Evolutionary conservation across 2,888 invertebrate genomes (phyloP), one percentile per base, ranked within the genome.

Genomic region (Mayetiola destructor): DNA sequence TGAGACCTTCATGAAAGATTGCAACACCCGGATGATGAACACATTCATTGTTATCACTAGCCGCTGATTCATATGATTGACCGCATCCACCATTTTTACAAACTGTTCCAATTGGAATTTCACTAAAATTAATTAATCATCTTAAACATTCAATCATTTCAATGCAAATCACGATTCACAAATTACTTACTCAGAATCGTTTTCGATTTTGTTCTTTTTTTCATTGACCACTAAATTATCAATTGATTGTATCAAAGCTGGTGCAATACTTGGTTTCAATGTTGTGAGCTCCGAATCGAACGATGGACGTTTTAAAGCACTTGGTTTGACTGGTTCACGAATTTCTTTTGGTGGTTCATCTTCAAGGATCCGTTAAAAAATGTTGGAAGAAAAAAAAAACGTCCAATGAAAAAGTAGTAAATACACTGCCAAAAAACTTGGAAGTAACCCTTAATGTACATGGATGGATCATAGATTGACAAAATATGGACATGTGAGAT

Each of bases 1-100:
- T 97, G 68, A 95, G 75, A 0, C 95, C 96, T 75, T 97, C 96
- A 65, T 97, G 96, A 70, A 97, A 97, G 55, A 97, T 80, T 0
- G 96, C 92, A 37, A 77, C 78, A 1, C 96, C 96, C 1, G 91
- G 84, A 74, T 97, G 96, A 72, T 87, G 76, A 53, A 76, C 75
- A 68, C 96, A 96, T 55, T 75, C 69, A 18, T 75, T 75, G 3
- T 75, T 67, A 64, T 86, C 78, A 14, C 79, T 77, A 55, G 80
- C 69, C 2, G 80, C 76, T 6, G 84, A 84, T 62, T 79, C 77
- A 66, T 85, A 94, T 0, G 78, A 74, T 61, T 68, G 70, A 60
- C 76, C 81, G 68, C 95, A 95, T 0, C 89, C 86, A 61, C 82
- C 84, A 70, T 91, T 90, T 70, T 89, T 88, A 71, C 95, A 96